Percentiles rank a stretch among this genome's conserved stretches.
These are phyloP conservation scores for Thumatha senex DNA, from an alignment of 2,888 invertebrate genomes.

Conservation along the genomic window DNA sequence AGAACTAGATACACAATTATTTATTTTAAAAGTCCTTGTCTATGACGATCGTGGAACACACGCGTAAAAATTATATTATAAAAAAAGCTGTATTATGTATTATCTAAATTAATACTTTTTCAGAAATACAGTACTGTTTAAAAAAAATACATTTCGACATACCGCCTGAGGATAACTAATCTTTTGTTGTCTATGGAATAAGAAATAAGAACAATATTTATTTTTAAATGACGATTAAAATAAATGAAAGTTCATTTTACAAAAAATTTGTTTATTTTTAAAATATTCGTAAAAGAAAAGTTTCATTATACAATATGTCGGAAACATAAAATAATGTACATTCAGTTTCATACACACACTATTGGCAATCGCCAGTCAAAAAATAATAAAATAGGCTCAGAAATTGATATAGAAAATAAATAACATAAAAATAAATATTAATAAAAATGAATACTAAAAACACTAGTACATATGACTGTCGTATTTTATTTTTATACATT, in stretches of 20 bases:
- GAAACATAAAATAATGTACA: conserved; percentile 18
- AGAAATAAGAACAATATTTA: conserved; percentile 13
- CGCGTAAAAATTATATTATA: conserved; percentile 36
- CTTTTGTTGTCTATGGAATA: conserved; percentile 25
- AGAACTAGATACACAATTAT: conserved; percentile 48
- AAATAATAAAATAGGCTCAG: conserved; percentile 29
- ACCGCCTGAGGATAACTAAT: conserved; percentile 1
- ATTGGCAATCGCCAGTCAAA: conserved; percentile 34
- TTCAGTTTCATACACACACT: conserved; percentile 33
- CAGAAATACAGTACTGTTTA: conserved; percentile 56
- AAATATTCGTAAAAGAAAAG: background rate
- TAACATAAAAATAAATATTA: conserved; percentile 33
- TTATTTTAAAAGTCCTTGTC: conserved; percentile 31
- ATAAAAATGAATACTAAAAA: conserved; percentile 20
- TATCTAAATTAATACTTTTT: conserved; percentile 65
- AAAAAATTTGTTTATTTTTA: background rate
- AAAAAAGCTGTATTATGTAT: conserved; percentile 52
- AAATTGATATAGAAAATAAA: conserved; percentile 31
- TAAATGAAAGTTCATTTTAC: background rate
- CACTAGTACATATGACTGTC: conserved; percentile 37
- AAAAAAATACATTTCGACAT: conserved; percentile 34
- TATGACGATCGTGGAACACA: conserved; percentile 30
- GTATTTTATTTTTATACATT: conserved; percentile 22
- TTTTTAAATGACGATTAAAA: conserved; percentile 14
- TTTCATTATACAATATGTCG: conserved; percentile 29